phyloP scores from a whole-genome alignment of 2,888 invertebrate species.

The Caenorhabditis virilis region DNA sequence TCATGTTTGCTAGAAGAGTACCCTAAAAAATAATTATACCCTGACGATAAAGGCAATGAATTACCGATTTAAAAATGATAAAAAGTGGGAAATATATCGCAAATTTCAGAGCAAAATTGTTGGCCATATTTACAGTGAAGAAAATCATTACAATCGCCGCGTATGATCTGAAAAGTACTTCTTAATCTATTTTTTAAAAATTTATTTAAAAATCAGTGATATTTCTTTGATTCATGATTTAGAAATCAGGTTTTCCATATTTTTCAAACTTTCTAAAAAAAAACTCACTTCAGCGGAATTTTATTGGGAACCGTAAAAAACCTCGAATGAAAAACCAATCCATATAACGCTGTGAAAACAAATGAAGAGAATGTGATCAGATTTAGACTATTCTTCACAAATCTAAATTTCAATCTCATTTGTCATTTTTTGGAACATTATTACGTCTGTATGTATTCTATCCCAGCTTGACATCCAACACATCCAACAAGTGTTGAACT shows the following conservation, averaged over 20 bases:
- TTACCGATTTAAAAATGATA: constrained; percentile 93
- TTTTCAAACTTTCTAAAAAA: too few species aligned
- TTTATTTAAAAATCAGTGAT: too few species aligned
- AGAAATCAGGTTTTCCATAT: constrained; percentile 17
- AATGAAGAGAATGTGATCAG: constrained; percentile 58
- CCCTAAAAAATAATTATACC: constrained; percentile 76
- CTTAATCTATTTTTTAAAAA: too few species aligned
- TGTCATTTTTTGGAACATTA: not conserved
- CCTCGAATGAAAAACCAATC: constrained; percentile 47
- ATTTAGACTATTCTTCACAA: constrained; percentile 39
- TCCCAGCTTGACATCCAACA: constrained; percentile 56
- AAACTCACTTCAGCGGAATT: too few species aligned
- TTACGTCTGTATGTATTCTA: constrained; percentile 56
- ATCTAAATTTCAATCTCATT: constrained; percentile 30
- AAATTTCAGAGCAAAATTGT: constrained; percentile 90
- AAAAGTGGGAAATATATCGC: constrained; percentile 96
- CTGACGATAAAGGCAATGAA: too few species aligned
- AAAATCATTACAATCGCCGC: constrained; percentile 80
- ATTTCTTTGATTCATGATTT: too few species aligned
- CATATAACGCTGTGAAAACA: constrained; percentile 49
- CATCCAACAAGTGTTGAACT: constrained; percentile 45
- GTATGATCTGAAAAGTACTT: constrained; percentile 45
- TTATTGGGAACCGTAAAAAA: constrained; percentile 48
- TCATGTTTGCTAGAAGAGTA: constrained; percentile 92
- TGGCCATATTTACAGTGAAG: constrained; percentile 84